Conservation (phyloP, 2,113 vertebrate species). For the Odontophorus gujanensis region DNA sequence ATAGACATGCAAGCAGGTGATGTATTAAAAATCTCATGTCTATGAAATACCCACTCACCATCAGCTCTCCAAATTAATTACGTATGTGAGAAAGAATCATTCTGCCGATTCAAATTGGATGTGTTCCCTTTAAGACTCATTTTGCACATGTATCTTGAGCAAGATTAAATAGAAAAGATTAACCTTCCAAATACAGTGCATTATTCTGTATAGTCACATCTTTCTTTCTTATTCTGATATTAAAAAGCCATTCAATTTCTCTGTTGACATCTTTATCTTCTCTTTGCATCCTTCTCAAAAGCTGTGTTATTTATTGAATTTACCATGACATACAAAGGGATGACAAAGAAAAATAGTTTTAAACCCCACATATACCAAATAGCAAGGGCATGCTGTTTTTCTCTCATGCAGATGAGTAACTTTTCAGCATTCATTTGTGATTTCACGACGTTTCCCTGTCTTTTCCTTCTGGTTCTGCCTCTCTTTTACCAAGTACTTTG, state of each 20-base stretch:
- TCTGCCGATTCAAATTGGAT: background rate
- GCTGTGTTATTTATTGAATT: background rate
- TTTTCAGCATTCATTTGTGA: background rate
- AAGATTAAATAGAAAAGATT: background rate
- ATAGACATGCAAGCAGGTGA: conserved; percentile 20
- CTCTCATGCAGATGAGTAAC: background rate
- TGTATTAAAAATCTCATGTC: background rate
- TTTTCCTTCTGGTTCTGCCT: background rate
- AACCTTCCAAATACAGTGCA: background rate
- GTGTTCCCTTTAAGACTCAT: background rate
- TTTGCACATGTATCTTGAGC: background rate
- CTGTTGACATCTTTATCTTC: conserved; percentile 31
- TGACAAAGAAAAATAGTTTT: conserved; percentile 1
- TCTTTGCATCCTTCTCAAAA: conserved; percentile 20
- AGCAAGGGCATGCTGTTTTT: background rate
- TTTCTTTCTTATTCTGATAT: background rate
- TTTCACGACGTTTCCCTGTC: background rate
- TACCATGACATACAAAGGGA: conserved; percentile 29
- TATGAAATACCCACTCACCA: background rate
- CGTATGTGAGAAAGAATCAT: conserved; percentile 36
- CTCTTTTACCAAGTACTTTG: background rate
- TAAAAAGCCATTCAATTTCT: conserved; percentile 7
- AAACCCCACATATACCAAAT: background rate
- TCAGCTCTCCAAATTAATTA: background rate
- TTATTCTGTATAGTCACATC: background rate